A percentile compares a stretch with the other conserved stretches of the same genome.
These are phyloP conservation scores for Trichomalopsis sarcophagae DNA, from an alignment of 1,140 invertebrate species.

Conservation along the genomic window DNA sequence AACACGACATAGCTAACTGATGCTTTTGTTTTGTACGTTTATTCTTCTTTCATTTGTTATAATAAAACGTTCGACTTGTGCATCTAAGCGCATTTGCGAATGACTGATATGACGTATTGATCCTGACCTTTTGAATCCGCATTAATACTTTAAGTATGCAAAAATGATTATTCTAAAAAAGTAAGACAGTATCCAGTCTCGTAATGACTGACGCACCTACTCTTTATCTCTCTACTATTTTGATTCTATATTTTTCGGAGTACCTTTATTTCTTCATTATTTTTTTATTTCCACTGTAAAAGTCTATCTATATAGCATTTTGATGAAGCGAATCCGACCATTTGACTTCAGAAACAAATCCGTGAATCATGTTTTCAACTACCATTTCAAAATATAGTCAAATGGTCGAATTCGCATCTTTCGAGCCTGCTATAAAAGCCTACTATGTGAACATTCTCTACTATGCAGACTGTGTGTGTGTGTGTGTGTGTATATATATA, in stretches of 20 bases:
- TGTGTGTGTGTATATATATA: too few species aligned
- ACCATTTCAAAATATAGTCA: too few species aligned
- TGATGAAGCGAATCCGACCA: neutral
- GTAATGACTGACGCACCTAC: too few species aligned
- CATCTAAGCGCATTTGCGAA: neutral
- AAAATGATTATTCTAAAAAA: too few species aligned
- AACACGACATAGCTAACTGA: constrained; percentile 13
- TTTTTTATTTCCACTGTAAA: neutral
- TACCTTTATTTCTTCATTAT: neutral
- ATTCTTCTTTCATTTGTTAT: constrained; percentile 4
- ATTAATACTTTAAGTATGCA: too few species aligned
- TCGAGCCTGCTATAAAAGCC: neutral
- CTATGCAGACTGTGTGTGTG: neutral
- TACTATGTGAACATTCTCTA: neutral
- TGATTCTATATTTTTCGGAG: neutral
- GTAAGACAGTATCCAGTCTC: too few species aligned
- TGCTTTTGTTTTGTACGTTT: neutral
- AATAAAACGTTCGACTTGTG: neutral
- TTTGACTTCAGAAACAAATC: neutral
- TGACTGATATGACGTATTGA: neutral
- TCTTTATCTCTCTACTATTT: neutral
- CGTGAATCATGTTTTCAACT: too few species aligned
- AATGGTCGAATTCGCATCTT: neutral
- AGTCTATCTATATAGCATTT: neutral
- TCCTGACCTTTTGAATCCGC: neutral